Percentiles rank a stretch among this genome's conserved stretches.
Evolutionary conservation across 1,140 invertebrate species (phyloP).

Genomic region (Calosoma granatense): DNA sequence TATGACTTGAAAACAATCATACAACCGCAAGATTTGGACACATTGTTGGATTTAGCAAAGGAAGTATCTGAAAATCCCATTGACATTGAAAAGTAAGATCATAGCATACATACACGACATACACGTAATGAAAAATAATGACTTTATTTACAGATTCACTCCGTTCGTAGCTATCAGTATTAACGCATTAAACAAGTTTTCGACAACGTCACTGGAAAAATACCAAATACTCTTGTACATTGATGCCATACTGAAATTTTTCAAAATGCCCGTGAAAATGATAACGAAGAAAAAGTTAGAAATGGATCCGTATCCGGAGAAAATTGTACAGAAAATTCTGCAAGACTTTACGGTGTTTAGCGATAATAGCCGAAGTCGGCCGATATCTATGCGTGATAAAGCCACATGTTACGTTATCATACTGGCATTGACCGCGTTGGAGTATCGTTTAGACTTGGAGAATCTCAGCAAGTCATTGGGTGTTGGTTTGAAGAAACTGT

Average conservation of each 20-base stretch:
- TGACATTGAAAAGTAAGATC: constrained; percentile 23
- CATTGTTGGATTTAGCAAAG: constrained; percentile 26
- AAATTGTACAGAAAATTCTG: constrained; percentile 31
- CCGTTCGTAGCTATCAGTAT: constrained; percentile 2
- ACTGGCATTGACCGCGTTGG: constrained; percentile 31
- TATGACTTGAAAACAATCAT: constrained; percentile 39
- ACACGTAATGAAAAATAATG: not conserved
- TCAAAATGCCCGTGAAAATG: constrained; percentile 29
- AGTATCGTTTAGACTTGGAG: constrained; percentile 37
- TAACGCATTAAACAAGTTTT: constrained; percentile 5
- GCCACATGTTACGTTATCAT: constrained; percentile 38
- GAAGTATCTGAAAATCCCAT: constrained; percentile 23
- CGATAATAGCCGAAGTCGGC: constrained; percentile 36
- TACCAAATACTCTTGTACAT: constrained; percentile 34
- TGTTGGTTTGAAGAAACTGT: constrained; percentile 35
- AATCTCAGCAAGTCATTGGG: constrained; percentile 31
- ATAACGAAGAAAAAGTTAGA: constrained; percentile 30
- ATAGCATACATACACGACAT: not conserved
- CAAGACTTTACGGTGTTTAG: constrained; percentile 33
- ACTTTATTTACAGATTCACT: constrained; percentile 7
- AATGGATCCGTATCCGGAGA: constrained; percentile 27
- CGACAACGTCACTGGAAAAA: constrained; percentile 12
- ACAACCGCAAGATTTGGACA: constrained; percentile 31
- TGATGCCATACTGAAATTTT: constrained; percentile 32
- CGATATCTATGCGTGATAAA: constrained; percentile 38